Conservation (phyloP, 2,113 vertebrate species). For the Perca schrenkii region DNA sequence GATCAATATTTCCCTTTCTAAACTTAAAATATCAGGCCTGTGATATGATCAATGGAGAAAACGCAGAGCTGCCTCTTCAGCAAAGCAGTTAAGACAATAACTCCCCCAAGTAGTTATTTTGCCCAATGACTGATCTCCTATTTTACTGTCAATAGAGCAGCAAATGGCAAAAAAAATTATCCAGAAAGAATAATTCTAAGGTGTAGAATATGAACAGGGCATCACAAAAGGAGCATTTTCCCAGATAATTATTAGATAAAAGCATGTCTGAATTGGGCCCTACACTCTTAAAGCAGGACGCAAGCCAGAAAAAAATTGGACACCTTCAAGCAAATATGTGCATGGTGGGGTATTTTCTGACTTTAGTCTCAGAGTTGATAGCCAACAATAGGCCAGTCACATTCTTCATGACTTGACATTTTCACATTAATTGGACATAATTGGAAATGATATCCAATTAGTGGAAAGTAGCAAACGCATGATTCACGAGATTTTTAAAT, state of each 20-base stretch:
- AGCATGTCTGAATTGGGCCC: slow-evolving; percentile 70
- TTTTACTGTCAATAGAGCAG: neutral
- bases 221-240: neutral
- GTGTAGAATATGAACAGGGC: neutral
- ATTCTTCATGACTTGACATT: slow-evolving; percentile 57
- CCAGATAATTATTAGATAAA: slow-evolving; percentile 15
- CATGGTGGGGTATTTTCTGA: slow-evolving; percentile 46
- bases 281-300: slow-evolving; percentile 53
- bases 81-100: slow-evolving; percentile 3
- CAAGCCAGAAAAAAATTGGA: slow-evolving; percentile 52
- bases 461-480: slow-evolving; percentile 48
- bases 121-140: neutral
- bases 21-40: neutral
- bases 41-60: slow-evolving; percentile 7
- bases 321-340: slow-evolving; percentile 57
- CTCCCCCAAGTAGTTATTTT: neutral
- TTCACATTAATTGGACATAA: slow-evolving; percentile 67
- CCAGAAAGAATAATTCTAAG: neutral
- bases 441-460: slow-evolving; percentile 65
- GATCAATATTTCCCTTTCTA: neutral
- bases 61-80: neutral
- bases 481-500: slow-evolving; percentile 40
- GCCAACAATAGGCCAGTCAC: slow-evolving; percentile 49
- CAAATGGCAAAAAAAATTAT: neutral
- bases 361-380: slow-evolving; percentile 37